These are phyloP conservation scores for Indicator maculatus DNA, from an alignment of 2,113 vertebrate species.

Conservation along the genomic window DNA sequence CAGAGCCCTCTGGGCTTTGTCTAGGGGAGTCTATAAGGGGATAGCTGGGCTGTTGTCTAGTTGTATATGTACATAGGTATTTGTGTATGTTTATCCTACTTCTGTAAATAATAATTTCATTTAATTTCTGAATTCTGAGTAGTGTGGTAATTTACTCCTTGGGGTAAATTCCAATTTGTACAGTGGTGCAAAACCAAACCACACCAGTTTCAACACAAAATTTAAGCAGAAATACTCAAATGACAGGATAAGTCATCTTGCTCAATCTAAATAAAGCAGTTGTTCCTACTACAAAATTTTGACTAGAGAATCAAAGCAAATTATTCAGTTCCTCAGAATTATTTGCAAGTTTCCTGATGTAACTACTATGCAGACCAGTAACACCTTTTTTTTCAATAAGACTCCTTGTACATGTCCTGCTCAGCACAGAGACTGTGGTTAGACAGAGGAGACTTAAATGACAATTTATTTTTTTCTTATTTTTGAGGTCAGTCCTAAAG, in stretches of 20 bases:
- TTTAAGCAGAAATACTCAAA: background rate
- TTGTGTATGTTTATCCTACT: too few relatives aligned
- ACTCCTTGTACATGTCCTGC: background rate
- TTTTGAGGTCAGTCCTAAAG: background rate
- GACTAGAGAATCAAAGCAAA: background rate
- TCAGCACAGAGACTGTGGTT: background rate
- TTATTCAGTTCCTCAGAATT: background rate
- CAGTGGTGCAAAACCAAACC: too few relatives aligned
- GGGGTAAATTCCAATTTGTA: too few relatives aligned
- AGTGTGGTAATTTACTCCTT: too few relatives aligned
- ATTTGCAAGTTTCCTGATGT: background rate
- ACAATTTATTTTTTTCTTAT: background rate
- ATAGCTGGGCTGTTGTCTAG: too few relatives aligned
- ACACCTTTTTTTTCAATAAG: background rate
- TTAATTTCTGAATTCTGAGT: too few relatives aligned
- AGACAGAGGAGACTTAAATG: background rate
- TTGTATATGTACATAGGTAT: too few relatives aligned
- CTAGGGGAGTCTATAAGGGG: too few relatives aligned
- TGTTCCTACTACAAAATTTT: background rate
- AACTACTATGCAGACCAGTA: background rate
- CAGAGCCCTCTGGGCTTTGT: too few relatives aligned
- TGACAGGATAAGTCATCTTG: background rate
- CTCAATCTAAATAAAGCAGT: background rate
- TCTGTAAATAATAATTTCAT: too few relatives aligned
- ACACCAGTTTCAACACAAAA: background rate